Base-by-base conservation (phyloP, 2,797 vertebrate species). In the Labeo calbasu region DNA sequence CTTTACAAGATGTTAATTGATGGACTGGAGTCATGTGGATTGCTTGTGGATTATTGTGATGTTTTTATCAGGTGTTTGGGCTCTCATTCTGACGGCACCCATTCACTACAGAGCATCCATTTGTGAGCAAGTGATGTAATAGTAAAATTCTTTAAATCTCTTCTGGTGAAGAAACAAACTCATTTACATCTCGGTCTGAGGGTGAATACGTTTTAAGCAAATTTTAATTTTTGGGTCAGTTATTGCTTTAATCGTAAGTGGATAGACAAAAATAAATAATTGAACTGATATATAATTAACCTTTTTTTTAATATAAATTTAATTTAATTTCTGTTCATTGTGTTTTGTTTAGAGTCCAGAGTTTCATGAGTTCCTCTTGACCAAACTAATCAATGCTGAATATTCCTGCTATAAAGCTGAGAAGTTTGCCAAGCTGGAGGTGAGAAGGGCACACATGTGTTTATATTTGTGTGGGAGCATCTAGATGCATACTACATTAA, bases 361-460 rank as follows among this genome's bases (percentile, higher is more conserved):
- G 87, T 97, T 99, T 91, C 96, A 95, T 9, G 98, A 98, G 91
- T 99, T 99, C 91, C 95, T 99, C 86, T 94, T 99, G 92, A 98
- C 97, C 0, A 99, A 99, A 92, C 96, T 99, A 86, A 99, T 99
- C 92, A 99, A 99, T 23, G 98, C 98, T 0, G 98, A 99, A 89
- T 97, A 97, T 1, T 97, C 97, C 86, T 99, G 98, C 90, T 99
- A 97, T 93, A 97, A 96, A 82, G 98, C 98, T 0, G 98, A 99
- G 92, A 99, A 98, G 93, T 99, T 99, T 82, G 97, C 97, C 90
- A 98, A 97, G 88, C 94, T 99, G 75, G 97, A 99, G 96, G 98
- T 97, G 91, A 96, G 95, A 32, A 55, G 55, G 23, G 12, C 8
- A 32, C 32, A 5, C 21, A 11, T 59, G 68, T 48, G 73, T 69